phyloP scores from a whole-genome alignment of 2,888 invertebrate species.

The Xestia sexstrigata region DNA sequence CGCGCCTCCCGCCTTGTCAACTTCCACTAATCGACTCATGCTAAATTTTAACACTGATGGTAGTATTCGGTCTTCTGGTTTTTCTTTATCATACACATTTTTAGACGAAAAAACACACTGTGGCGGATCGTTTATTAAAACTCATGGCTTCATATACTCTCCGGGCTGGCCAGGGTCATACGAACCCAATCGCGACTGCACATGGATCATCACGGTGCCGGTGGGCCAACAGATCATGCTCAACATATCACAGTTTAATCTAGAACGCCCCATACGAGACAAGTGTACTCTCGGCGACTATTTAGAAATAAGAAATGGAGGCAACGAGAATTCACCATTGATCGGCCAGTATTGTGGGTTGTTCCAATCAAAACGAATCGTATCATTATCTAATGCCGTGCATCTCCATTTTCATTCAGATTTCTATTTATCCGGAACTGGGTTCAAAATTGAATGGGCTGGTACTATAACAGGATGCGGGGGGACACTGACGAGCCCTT shows the following conservation, averaged over 20 bases:
- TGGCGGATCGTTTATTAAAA: slow-evolving; percentile 93
- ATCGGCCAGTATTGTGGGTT: slow-evolving; percentile 95
- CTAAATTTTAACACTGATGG: slow-evolving; percentile 92
- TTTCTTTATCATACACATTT: slow-evolving; percentile 93
- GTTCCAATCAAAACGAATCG: slow-evolving; percentile 91
- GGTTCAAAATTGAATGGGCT: slow-evolving; percentile 92
- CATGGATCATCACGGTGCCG: slow-evolving; percentile 94
- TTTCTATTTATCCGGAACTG: slow-evolving; percentile 90
- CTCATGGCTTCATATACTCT: slow-evolving; percentile 93
- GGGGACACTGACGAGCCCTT: slow-evolving; percentile 92
- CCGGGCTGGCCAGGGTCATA: slow-evolving; percentile 95
- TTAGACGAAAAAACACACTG: slow-evolving; percentile 90
- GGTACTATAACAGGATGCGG: slow-evolving; percentile 93
- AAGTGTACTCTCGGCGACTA: slow-evolving; percentile 84
- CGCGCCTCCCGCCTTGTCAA: slow-evolving; percentile 92
- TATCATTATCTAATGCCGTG: slow-evolving; percentile 94
- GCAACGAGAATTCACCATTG: slow-evolving; percentile 92
- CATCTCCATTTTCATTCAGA: slow-evolving; percentile 95
- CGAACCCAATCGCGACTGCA: slow-evolving; percentile 93
- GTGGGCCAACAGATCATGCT: slow-evolving; percentile 94
- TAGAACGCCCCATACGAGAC: slow-evolving; percentile 89
- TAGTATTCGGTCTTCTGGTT: slow-evolving; percentile 91
- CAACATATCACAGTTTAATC: slow-evolving; percentile 87
- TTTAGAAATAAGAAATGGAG: slow-evolving; percentile 94
- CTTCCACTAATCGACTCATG: slow-evolving; percentile 92